A percentile compares a stretch with the other conserved stretches of the same genome.
phyloP scores from a whole-genome alignment of 2,888 invertebrate species.

The Melanostoma scalare region DNA sequence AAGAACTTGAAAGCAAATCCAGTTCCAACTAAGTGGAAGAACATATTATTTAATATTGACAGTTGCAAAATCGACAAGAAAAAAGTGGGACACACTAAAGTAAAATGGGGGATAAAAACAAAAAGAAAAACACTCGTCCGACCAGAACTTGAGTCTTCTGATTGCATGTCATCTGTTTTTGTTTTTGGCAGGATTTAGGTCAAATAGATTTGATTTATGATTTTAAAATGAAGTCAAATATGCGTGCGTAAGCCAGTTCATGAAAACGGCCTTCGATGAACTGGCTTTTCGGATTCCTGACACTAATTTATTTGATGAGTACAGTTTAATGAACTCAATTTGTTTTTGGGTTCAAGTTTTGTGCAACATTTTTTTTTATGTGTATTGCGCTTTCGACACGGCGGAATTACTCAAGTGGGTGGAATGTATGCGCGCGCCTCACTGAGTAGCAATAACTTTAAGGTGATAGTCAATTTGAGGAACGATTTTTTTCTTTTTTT shows the following conservation, averaged over 20 bases:
- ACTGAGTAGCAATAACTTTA: constrained; percentile 19
- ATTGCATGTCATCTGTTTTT: too few relatives aligned
- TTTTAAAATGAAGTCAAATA: neutral
- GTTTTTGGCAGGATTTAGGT: constrained; percentile 1
- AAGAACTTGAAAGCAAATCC: constrained; percentile 4
- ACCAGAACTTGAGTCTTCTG: neutral
- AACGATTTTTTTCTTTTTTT: constrained; percentile 10
- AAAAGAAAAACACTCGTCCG: constrained; percentile 14
- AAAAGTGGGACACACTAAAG: constrained; percentile 25
- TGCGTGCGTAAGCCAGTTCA: neutral
- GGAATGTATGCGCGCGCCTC: constrained; percentile 9
- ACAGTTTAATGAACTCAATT: constrained; percentile 22
- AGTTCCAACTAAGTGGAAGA: neutral
- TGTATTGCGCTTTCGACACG: constrained; percentile 3
- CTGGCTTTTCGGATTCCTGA: constrained; percentile 8
- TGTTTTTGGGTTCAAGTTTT: neutral
- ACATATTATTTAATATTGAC: constrained; percentile 46
- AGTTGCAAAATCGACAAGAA: neutral
- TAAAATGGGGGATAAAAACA: constrained; percentile 3
- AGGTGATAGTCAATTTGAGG: constrained; percentile 23
- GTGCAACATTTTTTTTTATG: constrained; percentile 4
- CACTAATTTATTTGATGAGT: constrained; percentile 8
- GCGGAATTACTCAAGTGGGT: constrained; percentile 4
- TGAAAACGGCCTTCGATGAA: constrained; percentile 41
- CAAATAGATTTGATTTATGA: constrained; percentile 32